Evolutionary conservation across 1,140 invertebrate species (phyloP), one percentile per base, ranked within the genome.

Genomic region (Subanguina moxae): DNA sequence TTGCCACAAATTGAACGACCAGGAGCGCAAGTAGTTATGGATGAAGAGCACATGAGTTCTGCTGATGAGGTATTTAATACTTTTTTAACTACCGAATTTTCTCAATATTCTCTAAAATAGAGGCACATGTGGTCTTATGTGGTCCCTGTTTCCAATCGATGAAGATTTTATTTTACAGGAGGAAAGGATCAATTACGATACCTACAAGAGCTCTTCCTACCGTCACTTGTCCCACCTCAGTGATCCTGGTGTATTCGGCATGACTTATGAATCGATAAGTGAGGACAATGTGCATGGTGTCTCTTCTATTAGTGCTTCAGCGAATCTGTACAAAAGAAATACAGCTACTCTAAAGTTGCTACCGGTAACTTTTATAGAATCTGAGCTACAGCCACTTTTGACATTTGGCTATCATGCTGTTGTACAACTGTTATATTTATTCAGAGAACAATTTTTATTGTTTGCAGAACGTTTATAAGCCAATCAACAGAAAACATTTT

Each of bases 161-260:
- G 11, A 38, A 38, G 11, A 5, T 11, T 38, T 38, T 38, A 5
- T 38, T 38, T 38, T 38, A 5, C 32, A 38, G 32, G 32, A 38
- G 11, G 32, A 38, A 38, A 11, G 32, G 32, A 38, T 38, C 3
- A 38, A 38, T 38, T 38, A 38, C 32, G 15, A 52, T 52, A 15
- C 23, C 48, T 25, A 21, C n/a, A 52, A 52, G 15, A 19, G 48
- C 23, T 61, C 58, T 15, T n/a, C 58, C 17, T 61, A 32, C 28
- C 58, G 38, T 19, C 67, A 69, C 23, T n/a, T 21, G 9, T 32
- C 68, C n/a, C 68, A 70, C 23, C 43, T 62, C n/a, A 73, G 70
- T 42, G 68, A 70, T 72, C 68, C 68, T 15, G 68, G 68, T 9
- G 56, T 64, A 19, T 52, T 21, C 15, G 48, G 48, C 23, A 25